phyloP scores from a whole-genome alignment of 2,797 vertebrate genomes.

The Pogonophryne albipinna region DNA sequence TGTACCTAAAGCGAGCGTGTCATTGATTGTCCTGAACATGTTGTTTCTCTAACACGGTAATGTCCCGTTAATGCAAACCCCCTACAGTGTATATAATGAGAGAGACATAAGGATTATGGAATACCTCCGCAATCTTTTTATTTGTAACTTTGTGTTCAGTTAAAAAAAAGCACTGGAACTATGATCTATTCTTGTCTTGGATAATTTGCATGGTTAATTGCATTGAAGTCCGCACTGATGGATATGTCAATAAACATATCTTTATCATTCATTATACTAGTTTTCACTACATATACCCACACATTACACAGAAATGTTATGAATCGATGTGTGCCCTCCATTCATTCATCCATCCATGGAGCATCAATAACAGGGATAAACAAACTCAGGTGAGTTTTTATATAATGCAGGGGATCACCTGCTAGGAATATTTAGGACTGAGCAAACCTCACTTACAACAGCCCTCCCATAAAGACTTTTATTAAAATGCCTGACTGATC shows the following conservation, averaged over 20 bases:
- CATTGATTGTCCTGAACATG: conserved; percentile 56
- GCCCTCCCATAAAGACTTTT: background rate
- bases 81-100: conserved; percentile 80
- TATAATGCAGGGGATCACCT: background rate
- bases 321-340: background rate
- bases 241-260: conserved; percentile 99
- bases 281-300: conserved; percentile 30
- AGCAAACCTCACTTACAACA: conserved; percentile 4
- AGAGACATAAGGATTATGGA: conserved; percentile 85
- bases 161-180: conserved; percentile 98
- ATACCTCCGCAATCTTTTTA: conserved; percentile 92
- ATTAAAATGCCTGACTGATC: background rate
- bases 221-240: conserved; percentile 98
- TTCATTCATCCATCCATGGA: background rate
- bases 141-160: conserved; percentile 93
- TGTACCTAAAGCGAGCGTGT: conserved; percentile 61
- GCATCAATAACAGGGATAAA: background rate
- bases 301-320: background rate
- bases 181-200: conserved; percentile 91
- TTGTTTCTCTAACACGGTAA: conserved; percentile 59
- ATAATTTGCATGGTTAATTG: conserved; percentile 97
- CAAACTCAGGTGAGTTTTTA: background rate
- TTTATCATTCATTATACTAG: conserved; percentile 81
- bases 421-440: background rate
- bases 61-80: conserved; percentile 74